A percentile compares a stretch with the other conserved stretches of the same genome.
Evolutionary conservation across 2,113 vertebrate species (phyloP).

Genomic region (Muntiacus reevesi): DNA sequence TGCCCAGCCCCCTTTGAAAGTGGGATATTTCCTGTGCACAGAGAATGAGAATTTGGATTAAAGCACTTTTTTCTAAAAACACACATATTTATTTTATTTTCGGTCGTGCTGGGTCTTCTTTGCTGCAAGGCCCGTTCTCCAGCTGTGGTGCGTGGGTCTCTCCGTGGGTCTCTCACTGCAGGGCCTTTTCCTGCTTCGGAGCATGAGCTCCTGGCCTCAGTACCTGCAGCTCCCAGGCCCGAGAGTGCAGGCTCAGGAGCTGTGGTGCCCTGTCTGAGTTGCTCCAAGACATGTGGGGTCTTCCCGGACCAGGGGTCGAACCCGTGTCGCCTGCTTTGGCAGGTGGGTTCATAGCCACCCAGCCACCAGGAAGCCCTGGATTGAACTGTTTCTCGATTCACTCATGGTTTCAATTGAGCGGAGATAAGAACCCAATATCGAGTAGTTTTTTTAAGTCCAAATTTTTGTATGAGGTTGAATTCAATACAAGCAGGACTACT

Average conservation of each 20-base stretch:
- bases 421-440: background rate
- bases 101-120: background rate
- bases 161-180: background rate
- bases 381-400: background rate
- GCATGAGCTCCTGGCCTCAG: background rate
- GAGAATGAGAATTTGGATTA: background rate
- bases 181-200: background rate
- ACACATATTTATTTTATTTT: too few species aligned
- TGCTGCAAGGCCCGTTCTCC: background rate
- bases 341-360: background rate
- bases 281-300: background rate
- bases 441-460: background rate
- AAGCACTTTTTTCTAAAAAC: background rate
- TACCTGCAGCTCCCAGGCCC: background rate
- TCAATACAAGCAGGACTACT: background rate
- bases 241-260: background rate
- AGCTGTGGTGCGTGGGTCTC: rapidly evolving
- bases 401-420: background rate
- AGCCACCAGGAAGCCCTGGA: background rate
- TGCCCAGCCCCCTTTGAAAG: background rate
- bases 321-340: background rate
- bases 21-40: background rate
- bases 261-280: background rate
- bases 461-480: background rate
- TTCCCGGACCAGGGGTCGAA: background rate